phyloP scores from a whole-genome alignment of 2,888 invertebrate genomes.

The Diachrysia chrysitis region DNA sequence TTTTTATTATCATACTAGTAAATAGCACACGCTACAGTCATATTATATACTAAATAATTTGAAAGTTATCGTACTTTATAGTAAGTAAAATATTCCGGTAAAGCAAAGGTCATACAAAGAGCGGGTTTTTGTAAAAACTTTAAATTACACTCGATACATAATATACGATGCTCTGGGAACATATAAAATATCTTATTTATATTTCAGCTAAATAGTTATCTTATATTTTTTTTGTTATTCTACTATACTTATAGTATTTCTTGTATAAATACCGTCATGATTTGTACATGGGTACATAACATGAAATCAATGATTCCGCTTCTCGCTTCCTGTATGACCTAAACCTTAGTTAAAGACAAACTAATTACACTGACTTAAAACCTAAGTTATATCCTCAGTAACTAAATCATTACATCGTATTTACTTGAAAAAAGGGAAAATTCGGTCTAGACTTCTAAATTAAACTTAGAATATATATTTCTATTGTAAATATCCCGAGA shows the following conservation, averaged over 20 bases:
- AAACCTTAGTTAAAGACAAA: background rate
- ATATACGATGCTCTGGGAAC: background rate
- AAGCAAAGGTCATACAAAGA: background rate
- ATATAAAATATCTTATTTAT: no score
- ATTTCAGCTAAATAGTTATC: no score
- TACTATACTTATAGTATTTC: no score
- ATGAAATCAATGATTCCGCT: background rate
- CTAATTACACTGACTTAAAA: conserved; percentile 2
- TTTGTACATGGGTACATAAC: background rate
- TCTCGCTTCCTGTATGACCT: background rate
- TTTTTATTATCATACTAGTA: conserved; percentile 16
- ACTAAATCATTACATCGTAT: background rate
- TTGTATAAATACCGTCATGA: background rate
- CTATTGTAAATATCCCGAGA: background rate
- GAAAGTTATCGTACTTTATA: background rate
- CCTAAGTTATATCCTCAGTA: background rate
- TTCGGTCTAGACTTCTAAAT: background rate
- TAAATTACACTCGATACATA: background rate
- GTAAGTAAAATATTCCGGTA: background rate
- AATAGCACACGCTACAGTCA: conserved; percentile 22
- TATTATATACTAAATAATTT: conserved; percentile 16
- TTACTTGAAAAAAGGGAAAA: background rate
- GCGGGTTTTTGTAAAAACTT: background rate
- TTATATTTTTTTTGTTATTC: no score
- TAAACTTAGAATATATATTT: background rate